Conservation (phyloP, 2,888 invertebrate genomes). For the Norana najaformis region DNA sequence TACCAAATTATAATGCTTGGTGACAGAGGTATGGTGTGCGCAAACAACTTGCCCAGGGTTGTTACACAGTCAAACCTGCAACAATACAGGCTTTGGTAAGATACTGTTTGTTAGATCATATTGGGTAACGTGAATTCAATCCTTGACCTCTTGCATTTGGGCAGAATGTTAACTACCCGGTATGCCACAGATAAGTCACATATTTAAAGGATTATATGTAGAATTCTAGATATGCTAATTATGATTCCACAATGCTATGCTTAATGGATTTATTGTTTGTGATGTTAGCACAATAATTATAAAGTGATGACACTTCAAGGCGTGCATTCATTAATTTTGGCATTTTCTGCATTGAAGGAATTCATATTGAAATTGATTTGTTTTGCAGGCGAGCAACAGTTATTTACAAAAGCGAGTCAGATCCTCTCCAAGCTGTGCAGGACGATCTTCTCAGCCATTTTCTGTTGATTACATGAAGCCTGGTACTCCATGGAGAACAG, state of each 20-base stretch:
- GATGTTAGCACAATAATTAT: neutral
- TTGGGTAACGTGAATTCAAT: neutral
- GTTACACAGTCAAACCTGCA: too few species aligned
- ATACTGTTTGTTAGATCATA: neutral
- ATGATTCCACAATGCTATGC: neutral
- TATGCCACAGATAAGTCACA: neutral
- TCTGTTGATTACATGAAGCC: constrained; percentile 41
- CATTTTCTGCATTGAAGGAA: neutral
- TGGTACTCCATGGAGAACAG: constrained; percentile 62
- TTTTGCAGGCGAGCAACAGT: constrained; percentile 14
- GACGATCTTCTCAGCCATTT: neutral
- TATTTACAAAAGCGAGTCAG: neutral
- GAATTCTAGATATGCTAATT: neutral
- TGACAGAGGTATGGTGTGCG: too few species aligned
- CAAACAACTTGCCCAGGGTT: too few species aligned
- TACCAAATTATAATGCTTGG: too few species aligned
- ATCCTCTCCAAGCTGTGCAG: constrained; percentile 43
- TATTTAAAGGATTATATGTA: neutral
- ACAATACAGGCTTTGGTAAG: neutral
- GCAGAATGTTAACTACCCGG: neutral
- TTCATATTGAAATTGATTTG: neutral
- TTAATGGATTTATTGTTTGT: neutral
- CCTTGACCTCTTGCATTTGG: neutral
- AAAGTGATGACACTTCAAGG: neutral
- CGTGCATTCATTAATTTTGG: neutral